Evolutionary conservation across 2,888 invertebrate genomes (phyloP), one percentile per base, ranked within the genome.

Genomic region (Pseudococcus viburni): DNA sequence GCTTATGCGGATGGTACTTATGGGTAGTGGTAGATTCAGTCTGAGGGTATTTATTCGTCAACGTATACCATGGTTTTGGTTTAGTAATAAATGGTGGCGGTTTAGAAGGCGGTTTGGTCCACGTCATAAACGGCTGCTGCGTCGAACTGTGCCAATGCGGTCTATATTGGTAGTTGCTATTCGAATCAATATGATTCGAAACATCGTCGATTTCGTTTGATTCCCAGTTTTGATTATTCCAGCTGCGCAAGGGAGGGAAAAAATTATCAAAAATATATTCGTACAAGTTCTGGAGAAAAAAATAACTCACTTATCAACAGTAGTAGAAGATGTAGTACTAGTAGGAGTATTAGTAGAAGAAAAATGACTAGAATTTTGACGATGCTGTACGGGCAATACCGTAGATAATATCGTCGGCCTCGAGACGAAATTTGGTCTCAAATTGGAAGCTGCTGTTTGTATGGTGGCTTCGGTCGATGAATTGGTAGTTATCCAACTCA

Each of bases 401-500:
- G 90, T 89, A 89, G 89, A 89, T 87, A 89, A 87, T 89, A 89
- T 88, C 87, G 90, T 89, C 90, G 89, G 90, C 87, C 89, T 86
- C 89, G 89, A 88, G 77, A 89, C 68, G 86, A 89, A 89, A 87
- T 89, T 90, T 7, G 90, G 90, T 88, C 90, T 88, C 89, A 88
- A 89, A 86, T 89, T 90, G 26, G 90, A 89, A 33, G 89, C 89
- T 89, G 89, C 89, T 89, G 89, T 89, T 89, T 89, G 77, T 85
- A 84, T 87, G 84, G 55, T 88, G 88, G 91, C 91, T 12, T 92
- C 92, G 90, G 92, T 91, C 26, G 26, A 33, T 88, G 92, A 90
- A 48, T 91, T 90, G 92, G 92, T 89, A 91, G 90, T 90, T 26
- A 89, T 26, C 59, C 84, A 84, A 51, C 73, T 84, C 51, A 42